Evolutionary conservation across 2,113 vertebrate genomes (phyloP).

Genomic region (Dicerorhinus sumatrensis): DNA sequence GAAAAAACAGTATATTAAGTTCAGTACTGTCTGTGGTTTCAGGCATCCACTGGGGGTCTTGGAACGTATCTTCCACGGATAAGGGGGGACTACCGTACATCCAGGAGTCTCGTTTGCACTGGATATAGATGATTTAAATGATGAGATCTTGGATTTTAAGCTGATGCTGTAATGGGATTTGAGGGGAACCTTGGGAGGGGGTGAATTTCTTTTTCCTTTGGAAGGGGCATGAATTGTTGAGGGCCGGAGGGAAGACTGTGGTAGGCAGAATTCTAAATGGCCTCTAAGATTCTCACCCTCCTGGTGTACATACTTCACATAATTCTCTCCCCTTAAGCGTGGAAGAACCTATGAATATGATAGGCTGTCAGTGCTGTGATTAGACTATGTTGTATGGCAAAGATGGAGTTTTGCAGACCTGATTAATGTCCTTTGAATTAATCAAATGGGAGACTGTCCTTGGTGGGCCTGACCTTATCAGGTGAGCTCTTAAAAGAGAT

Average conservation of each 20-base stretch:
- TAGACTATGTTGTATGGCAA: not conserved
- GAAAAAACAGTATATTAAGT: too few relatives aligned
- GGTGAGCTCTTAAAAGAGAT: not conserved
- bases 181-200: not conserved
- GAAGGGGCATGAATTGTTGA: not conserved
- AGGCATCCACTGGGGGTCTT: too few relatives aligned
- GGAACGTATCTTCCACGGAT: too few relatives aligned
- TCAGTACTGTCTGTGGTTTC: too few relatives aligned
- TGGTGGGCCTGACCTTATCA: not conserved
- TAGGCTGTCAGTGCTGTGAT: not conserved
- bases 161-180: not conserved
- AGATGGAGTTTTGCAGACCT: not conserved
- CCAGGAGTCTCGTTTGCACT: not conserved
- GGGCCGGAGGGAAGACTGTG: not conserved
- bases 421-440: not conserved
- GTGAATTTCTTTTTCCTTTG: not conserved
- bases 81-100: not conserved
- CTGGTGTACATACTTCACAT: not conserved
- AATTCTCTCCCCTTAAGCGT: not conserved
- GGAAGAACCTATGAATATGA: not conserved
- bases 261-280: not conserved
- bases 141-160: not conserved
- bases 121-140: not conserved
- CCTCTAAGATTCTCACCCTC: not conserved
- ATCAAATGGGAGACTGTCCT: not conserved